Evolutionary conservation across 2,797 vertebrate species (phyloP).

Genomic region (Tinamus major): DNA sequence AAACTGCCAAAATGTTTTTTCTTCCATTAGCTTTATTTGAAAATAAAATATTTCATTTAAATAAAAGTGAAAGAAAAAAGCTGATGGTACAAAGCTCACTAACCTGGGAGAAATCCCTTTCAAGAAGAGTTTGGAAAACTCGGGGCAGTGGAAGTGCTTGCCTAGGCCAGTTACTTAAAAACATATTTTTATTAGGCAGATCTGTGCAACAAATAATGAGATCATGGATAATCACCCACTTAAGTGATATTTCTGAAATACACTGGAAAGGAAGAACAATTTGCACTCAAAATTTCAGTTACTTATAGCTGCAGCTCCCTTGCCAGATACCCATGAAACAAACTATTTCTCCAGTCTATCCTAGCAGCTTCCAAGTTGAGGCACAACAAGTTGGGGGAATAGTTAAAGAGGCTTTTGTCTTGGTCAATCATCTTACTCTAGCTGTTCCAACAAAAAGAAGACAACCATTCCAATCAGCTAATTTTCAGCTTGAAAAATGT

Average conservation of each 20-base stretch:
- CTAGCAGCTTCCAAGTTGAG: background rate
- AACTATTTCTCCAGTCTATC: background rate
- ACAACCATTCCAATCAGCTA: background rate
- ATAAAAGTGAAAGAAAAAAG: background rate
- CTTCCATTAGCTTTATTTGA: background rate
- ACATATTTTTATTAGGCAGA: background rate
- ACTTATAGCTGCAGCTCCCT: background rate
- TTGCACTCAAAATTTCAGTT: background rate
- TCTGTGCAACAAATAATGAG: background rate
- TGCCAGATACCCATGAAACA: background rate
- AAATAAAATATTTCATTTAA: too few relatives aligned
- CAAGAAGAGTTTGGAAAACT: background rate
- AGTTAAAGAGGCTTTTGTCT: background rate
- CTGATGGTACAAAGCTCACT: background rate
- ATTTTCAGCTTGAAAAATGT: background rate
- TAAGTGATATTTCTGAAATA: background rate
- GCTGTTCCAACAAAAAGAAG: background rate
- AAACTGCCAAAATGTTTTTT: background rate
- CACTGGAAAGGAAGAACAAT: background rate
- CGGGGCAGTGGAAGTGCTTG: rapidly evolving
- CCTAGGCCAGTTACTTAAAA: background rate
- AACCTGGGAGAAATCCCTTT: background rate
- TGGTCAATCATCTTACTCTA: background rate
- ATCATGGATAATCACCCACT: too few relatives aligned
- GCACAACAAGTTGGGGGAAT: background rate